Evolutionary conservation across 53 echinoderm and acorn worm species (phyloP), one percentile per base, ranked within the genome.

Genomic region (Zoroaster sp.): DNA sequence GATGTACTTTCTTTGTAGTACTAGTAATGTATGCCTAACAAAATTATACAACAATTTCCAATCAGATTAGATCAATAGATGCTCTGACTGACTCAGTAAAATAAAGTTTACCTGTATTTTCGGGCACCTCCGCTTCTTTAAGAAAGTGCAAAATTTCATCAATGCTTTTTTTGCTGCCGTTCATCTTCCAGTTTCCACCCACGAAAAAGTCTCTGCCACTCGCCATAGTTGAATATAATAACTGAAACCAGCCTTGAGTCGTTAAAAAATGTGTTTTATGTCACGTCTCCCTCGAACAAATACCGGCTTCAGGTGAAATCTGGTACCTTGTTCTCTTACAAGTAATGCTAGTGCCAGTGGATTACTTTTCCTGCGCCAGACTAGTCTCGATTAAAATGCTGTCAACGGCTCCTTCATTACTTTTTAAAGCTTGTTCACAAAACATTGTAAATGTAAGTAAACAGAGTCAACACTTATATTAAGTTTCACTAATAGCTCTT

Each of bases 131-230:
- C 7, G 91, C 80, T 30, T 94, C 94, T 40, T 88, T 80, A 44
- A 98, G 77, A 40, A 88, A 87, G 40, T 94, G 83, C 47, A 98
- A 45, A 71, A 96, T 78, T 73, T 89, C 96, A 87, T 98, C 93
- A 78, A 98, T 94, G n/a, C 55, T 82, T 5, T 88, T 88, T 74
- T 93, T 98, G 74, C 59, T 95, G 12, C 98, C 98, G 67, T 98
- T 98, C 98, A 98, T 98, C 76, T 98, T 98, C 91, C 96, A 93
- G 87, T 98, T 98, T 25, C 98, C 98, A 20, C 98, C 98, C 36
- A 98, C 98, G 75, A 93, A 98, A 88, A 98, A 98, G 38, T 91
- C 88, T 65, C 96, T 91, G 11, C 90, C 72, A 11, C 69, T 74
- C 37, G 93, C 91, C 95, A 95, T 95, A 20, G 43, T 86, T 52